These are phyloP conservation scores for Sialis lutaria DNA, from an alignment of 2,888 invertebrate genomes.

Conservation along the genomic window DNA sequence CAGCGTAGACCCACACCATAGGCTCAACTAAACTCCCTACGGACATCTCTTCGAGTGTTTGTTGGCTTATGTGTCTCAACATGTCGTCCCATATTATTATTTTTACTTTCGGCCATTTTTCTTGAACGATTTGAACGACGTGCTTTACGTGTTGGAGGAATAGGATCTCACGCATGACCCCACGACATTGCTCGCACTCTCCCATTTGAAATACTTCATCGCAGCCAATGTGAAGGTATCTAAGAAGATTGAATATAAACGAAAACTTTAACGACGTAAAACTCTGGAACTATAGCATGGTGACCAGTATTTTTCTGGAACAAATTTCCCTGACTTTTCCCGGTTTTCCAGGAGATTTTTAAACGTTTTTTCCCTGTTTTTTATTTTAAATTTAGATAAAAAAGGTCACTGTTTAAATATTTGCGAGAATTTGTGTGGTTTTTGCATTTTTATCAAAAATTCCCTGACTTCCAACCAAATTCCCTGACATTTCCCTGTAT, in stretches of 20 bases:
- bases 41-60: slow-evolving; percentile 38
- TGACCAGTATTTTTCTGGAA: too few relatives aligned
- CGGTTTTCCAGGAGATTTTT: too few relatives aligned
- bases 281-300: too few relatives aligned
- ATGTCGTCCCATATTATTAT: slow-evolving; percentile 71
- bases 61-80: slow-evolving; percentile 43
- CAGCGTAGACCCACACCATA: slow-evolving; percentile 69
- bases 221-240: slow-evolving; percentile 53
- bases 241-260: slow-evolving; percentile 17
- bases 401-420: too few relatives aligned
- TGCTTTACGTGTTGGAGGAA: slow-evolving; percentile 43
- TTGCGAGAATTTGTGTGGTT: too few relatives aligned
- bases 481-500: too few relatives aligned
- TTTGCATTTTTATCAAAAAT: too few relatives aligned
- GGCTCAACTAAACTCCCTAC: slow-evolving; percentile 53
- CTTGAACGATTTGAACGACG: slow-evolving; percentile 38
- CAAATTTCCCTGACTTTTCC: too few relatives aligned
- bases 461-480: too few relatives aligned
- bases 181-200: slow-evolving; percentile 41
- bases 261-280: slow-evolving; percentile 10
- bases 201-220: slow-evolving; percentile 60
- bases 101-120: slow-evolving; percentile 35
- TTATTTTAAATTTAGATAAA: too few relatives aligned
- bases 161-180: slow-evolving; percentile 32
- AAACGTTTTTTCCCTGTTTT: neutral